phyloP scores from a whole-genome alignment of 2,113 vertebrate genomes.

The Xiphorhynchus elegans region DNA sequence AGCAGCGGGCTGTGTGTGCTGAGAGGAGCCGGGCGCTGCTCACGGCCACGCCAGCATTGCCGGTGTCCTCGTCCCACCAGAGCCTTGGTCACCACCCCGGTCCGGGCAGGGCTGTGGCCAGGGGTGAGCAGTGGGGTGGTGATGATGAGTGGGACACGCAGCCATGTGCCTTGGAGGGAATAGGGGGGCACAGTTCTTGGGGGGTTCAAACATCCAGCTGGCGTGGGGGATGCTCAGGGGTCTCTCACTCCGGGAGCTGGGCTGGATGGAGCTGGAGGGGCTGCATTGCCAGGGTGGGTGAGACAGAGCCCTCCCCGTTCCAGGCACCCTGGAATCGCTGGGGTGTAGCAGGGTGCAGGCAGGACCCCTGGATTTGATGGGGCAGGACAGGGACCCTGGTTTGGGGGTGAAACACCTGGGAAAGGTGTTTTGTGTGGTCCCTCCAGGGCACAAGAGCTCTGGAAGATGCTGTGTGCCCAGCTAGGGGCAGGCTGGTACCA shows the following conservation, averaged over 20 bases:
- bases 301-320: neutral
- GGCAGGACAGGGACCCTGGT: neutral
- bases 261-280: neutral
- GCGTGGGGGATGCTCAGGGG: neutral
- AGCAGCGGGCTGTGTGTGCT: neutral
- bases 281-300: too few relatives aligned
- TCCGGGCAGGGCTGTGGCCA: too few relatives aligned
- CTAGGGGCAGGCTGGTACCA: neutral
- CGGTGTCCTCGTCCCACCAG: neutral
- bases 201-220: neutral
- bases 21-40: neutral
- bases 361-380: neutral
- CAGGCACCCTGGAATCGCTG: fast-evolving
- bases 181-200: neutral
- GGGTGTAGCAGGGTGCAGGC: neutral
- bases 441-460: neutral
- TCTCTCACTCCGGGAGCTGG: neutral
- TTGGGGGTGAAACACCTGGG: neutral
- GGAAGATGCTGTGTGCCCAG: neutral
- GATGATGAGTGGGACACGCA: neutral
- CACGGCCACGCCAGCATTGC: neutral
- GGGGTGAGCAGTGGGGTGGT: neutral
- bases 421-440: neutral
- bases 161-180: fast-evolving
- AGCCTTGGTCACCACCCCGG: neutral